Base-by-base conservation (phyloP, 1,140 invertebrate genomes). In the Luehdorfia chinensis region DNA sequence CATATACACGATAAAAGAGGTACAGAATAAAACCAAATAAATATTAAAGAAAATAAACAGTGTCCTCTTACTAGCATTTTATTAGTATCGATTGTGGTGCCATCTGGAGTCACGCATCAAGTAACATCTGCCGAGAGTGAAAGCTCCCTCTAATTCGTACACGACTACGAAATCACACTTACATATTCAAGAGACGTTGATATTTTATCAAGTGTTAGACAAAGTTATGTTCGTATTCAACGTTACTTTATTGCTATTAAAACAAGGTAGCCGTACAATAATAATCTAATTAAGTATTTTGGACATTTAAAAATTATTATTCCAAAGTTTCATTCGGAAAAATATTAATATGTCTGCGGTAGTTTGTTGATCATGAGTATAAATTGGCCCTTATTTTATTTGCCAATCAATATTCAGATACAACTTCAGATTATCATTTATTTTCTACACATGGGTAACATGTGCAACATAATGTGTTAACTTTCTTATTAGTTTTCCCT, bases 401-500 rank as follows among this genome's bases (percentile, higher is more conserved):
- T 7, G 19, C 7, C 7, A 21, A 21, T 21, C n/a, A 21, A 21
- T 4, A 21, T 21, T 21, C 3, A n/a, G n/a, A n/a, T n/a, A n/a
- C n/a, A n/a, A n/a, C n/a, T n/a, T n/a, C n/a, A n/a, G n/a, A n/a
- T n/a, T n/a, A n/a, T n/a, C n/a, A n/a, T n/a, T n/a, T n/a, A n/a
- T n/a, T n/a, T n/a, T n/a, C n/a, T n/a, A n/a, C 18, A 37, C 18
- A 19, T 15, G 9, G 34, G 34, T 11, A 37, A 37, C 34, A 37
- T 37, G 9, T n/a, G n/a, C n/a, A n/a, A n/a, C n/a, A n/a, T n/a
- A n/a, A n/a, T n/a, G n/a, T 37, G 34, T 37, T 37, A 19, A 16
- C 18, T 37, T 37, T 37, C 34, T 37, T 37, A 37, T 37, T 37
- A 37, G 18, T 37, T 37, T 37, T 23, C 34, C 18, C n/a, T 13